Conservation (phyloP, 2,797 vertebrate genomes). For the Schizopygopsis malacanthus region DNA sequence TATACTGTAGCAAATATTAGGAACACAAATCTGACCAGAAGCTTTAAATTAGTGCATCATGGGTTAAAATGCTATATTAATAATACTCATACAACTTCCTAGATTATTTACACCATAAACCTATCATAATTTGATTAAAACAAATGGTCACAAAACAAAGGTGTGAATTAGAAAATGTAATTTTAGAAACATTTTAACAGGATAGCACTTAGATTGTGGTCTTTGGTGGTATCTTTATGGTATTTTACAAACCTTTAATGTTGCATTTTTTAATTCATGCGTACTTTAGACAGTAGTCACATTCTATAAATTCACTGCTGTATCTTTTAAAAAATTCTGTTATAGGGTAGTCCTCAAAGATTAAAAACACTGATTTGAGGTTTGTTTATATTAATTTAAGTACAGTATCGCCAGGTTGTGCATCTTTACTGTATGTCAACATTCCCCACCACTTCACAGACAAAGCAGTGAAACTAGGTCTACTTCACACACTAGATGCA, state of each 20-base stretch:
- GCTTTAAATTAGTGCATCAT: not conserved
- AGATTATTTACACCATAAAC: not conserved
- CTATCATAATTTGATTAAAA: not conserved
- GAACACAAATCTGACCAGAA: not conserved
- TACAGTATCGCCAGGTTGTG: not conserved
- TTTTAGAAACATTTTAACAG: not conserved
- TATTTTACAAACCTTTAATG: not conserved
- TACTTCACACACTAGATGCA: slow-evolving; percentile 1
- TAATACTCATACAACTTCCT: not conserved
- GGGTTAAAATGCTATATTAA: not conserved
- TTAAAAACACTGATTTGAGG: not conserved
- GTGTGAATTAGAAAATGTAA: not conserved
- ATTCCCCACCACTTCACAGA: not conserved
- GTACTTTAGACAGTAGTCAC: not conserved
- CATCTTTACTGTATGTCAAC: slow-evolving; percentile 18
- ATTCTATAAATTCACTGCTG: slow-evolving; percentile 16
- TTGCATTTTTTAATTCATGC: not conserved
- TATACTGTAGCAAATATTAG: not conserved
- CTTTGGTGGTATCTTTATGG: not conserved
- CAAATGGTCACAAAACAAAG: not conserved
- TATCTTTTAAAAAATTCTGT: not conserved
- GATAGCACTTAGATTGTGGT: not conserved
- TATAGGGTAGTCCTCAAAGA: not conserved
- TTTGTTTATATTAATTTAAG: not conserved
- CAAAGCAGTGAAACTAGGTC: not conserved